phyloP scores from a whole-genome alignment of 2,888 invertebrate genomes.

The Trichogramma dendrolimi region DNA sequence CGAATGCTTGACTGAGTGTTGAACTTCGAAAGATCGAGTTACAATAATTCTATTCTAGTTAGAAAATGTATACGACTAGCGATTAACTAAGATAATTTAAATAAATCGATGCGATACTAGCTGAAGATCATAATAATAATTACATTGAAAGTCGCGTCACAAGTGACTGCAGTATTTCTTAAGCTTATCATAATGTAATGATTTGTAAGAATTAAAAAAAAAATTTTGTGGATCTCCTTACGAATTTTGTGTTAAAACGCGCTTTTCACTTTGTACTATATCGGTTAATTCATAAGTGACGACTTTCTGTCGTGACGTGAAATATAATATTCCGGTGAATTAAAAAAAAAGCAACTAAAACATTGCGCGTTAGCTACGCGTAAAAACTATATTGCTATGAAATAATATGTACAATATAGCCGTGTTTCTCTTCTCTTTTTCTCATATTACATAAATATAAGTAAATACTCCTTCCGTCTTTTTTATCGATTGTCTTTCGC shows the following conservation, averaged over 20 bases:
- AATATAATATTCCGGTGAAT: slow-evolving; percentile 16
- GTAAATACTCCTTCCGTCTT: slow-evolving; percentile 32
- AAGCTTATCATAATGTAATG: slow-evolving; percentile 48
- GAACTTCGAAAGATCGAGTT: slow-evolving; percentile 17
- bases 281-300: slow-evolving; percentile 35
- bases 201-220: slow-evolving; percentile 44
- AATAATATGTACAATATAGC: slow-evolving; percentile 30
- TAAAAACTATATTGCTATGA: slow-evolving; percentile 29
- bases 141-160: slow-evolving; percentile 24
- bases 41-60: slow-evolving; percentile 50
- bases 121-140: slow-evolving; percentile 28
- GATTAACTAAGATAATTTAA: slow-evolving; percentile 45
- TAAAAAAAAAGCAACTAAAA: slow-evolving; percentile 17
- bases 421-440: slow-evolving; percentile 28
- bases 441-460: slow-evolving; percentile 19
- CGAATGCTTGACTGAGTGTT: slow-evolving; percentile 23
- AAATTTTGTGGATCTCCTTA: slow-evolving; percentile 50
- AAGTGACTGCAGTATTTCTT: slow-evolving; percentile 47
- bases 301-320: slow-evolving; percentile 19
- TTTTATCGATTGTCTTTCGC: slow-evolving; percentile 43
- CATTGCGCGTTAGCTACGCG: slow-evolving; percentile 15
- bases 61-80: slow-evolving; percentile 53
- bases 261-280: slow-evolving; percentile 47
- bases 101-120: slow-evolving; percentile 31
- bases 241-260: slow-evolving; percentile 38